Conservation (phyloP, 1,140 invertebrate species). For the Steinernema khuongi region DNA sequence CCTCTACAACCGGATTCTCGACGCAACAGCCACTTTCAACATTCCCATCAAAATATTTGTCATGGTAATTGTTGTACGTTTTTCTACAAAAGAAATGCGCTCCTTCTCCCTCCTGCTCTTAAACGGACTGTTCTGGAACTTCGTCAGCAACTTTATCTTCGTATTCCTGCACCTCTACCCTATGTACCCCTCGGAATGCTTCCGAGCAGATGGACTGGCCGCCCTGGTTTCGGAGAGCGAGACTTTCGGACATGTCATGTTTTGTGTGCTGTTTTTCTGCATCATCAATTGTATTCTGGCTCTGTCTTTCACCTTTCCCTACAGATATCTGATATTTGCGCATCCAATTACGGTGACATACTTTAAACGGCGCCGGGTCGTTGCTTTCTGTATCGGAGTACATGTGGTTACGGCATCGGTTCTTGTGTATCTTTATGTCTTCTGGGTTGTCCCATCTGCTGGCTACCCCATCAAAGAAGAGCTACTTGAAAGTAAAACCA, state of each 20-base stretch:
- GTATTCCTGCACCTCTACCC: not conserved
- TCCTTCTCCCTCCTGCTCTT: not conserved
- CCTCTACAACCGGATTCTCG: not conserved
- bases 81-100: not conserved
- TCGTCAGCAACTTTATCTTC: not conserved
- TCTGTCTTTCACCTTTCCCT: not conserved
- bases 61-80: not conserved
- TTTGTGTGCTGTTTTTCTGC: not conserved
- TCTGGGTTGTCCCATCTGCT: too few species aligned
- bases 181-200: not conserved
- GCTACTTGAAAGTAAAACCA: too few species aligned
- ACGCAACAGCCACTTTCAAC: not conserved
- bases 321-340: not conserved
- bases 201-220: not conserved
- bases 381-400: not conserved
- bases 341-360: not conserved
- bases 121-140: not conserved
- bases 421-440: not conserved
- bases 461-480: too few species aligned
- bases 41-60: not conserved
- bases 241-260: not conserved
- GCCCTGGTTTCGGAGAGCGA: not conserved
- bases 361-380: not conserved
- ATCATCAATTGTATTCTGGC: not conserved
- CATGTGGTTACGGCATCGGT: not conserved